phyloP scores from a whole-genome alignment of 1,140 invertebrate species.

The Thaumatotibia leucotreta region DNA sequence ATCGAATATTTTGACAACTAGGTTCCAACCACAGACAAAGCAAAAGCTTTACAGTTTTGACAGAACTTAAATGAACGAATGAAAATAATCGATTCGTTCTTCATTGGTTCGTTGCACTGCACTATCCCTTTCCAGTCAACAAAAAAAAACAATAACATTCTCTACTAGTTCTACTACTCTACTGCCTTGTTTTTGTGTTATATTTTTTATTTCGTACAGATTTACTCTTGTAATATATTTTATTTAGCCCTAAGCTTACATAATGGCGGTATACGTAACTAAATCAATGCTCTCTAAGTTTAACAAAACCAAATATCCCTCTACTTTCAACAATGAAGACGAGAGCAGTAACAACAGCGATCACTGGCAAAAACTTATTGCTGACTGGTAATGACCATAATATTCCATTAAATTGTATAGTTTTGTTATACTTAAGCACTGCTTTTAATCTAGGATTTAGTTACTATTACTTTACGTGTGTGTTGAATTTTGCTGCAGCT shows the following conservation, averaged over 20 bases:
- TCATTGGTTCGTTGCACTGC: background rate
- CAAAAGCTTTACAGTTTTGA: no score
- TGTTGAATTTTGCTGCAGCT: background rate
- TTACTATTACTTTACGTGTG: background rate
- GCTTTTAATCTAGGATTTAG: background rate
- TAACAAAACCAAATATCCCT: constrained; percentile 46
- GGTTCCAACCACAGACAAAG: no score
- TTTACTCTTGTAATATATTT: background rate
- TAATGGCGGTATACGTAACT: constrained; percentile 60
- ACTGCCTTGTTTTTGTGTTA: background rate
- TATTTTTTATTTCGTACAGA: background rate
- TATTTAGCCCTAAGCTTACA: background rate
- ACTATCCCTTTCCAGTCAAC: background rate
- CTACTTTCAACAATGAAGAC: constrained; percentile 27
- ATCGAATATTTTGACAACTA: no score
- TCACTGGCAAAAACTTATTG: constrained; percentile 54
- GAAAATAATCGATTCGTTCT: background rate
- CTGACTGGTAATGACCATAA: constrained; percentile 36
- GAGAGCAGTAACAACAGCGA: constrained; percentile 29
- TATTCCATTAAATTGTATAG: background rate
- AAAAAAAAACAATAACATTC: background rate
- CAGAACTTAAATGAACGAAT: background rate
- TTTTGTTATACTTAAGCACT: background rate
- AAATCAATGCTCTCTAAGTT: constrained; percentile 58
- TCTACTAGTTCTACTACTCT: background rate